These are phyloP conservation scores for Taenioides sp. DNA, from an alignment of 2,797 vertebrate genomes.

Conservation along the genomic window DNA sequence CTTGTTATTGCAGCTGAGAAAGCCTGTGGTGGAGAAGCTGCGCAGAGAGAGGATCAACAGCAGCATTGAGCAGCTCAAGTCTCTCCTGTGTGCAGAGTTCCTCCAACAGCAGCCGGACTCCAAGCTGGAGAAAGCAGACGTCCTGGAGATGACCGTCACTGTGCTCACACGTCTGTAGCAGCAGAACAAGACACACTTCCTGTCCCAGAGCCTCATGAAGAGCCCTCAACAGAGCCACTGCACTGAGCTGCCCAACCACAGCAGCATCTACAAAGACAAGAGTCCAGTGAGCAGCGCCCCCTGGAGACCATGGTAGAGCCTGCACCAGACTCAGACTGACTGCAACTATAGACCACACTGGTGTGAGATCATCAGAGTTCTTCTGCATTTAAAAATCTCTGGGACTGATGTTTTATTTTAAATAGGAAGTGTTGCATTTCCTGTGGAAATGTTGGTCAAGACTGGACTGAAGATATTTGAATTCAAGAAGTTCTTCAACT, in stretches of 20 bases:
- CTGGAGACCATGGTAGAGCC: slow-evolving; percentile 70
- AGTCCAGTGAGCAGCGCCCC: slow-evolving; percentile 35
- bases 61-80: slow-evolving; percentile 66
- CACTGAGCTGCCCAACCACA: slow-evolving; percentile 43
- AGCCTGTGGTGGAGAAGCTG: slow-evolving; percentile 82
- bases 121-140: slow-evolving; percentile 45
- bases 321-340: slow-evolving; percentile 13
- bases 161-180: slow-evolving; percentile 21
- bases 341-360: slow-evolving; percentile 26
- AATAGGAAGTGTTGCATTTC: background rate
- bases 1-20: slow-evolving; percentile 72
- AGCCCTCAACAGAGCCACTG: slow-evolving; percentile 48
- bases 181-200: slow-evolving; percentile 20
- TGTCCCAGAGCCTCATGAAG: slow-evolving; percentile 37
- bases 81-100: slow-evolving; percentile 72
- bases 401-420: slow-evolving; percentile 5
- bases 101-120: slow-evolving; percentile 70
- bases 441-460: slow-evolving; percentile 3
- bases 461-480: slow-evolving; percentile 2
- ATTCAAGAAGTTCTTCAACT: slow-evolving; percentile 1
- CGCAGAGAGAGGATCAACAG: slow-evolving; percentile 72
- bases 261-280: slow-evolving; percentile 43
- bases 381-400: slow-evolving; percentile 8
- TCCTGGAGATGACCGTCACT: slow-evolving; percentile 42
- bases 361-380: slow-evolving; percentile 20